Evolutionary conservation across 2,797 vertebrate genomes (phyloP).

Genomic region (Hypotaenidia philippensis): DNA sequence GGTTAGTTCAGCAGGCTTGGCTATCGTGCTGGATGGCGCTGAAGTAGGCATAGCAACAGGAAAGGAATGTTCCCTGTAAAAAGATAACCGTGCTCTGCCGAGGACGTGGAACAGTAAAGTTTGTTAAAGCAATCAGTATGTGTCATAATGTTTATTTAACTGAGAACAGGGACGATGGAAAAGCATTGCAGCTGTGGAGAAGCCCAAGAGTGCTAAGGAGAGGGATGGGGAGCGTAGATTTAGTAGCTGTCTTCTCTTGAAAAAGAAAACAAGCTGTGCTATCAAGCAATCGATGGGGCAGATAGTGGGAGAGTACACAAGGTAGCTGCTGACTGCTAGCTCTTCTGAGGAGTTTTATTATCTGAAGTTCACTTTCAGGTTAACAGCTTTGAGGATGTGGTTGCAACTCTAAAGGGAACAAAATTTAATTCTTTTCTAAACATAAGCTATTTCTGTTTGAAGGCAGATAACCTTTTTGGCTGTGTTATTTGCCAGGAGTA

Average conservation of each 20-base stretch:
- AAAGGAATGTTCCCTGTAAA: constrained; percentile 67
- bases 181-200: constrained; percentile 71
- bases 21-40: background rate
- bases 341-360: constrained; percentile 46
- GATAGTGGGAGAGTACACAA: constrained; percentile 43
- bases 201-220: constrained; percentile 54
- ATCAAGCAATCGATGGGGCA: constrained; percentile 16
- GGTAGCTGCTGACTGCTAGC: constrained; percentile 54
- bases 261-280: constrained; percentile 66
- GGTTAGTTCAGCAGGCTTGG: constrained; percentile 18
- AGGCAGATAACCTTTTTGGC: constrained; percentile 63
- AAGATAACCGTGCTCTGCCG: constrained; percentile 53
- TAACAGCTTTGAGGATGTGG: constrained; percentile 76
- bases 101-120: constrained; percentile 54
- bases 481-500: constrained; percentile 27
- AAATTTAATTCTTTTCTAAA: constrained; percentile 75
- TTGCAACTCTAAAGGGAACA: constrained; percentile 67
- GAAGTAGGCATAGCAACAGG: constrained; percentile 59
- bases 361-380: constrained; percentile 77
- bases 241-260: constrained; percentile 64
- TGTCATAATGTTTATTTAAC: constrained; percentile 78
- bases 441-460: constrained; percentile 71
- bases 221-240: constrained; percentile 57
- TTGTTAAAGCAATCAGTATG: constrained; percentile 71
- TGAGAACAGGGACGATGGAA: constrained; percentile 62